Conservation (phyloP, 2,113 vertebrate species). For the Forbesichthys papilliferus region DNA sequence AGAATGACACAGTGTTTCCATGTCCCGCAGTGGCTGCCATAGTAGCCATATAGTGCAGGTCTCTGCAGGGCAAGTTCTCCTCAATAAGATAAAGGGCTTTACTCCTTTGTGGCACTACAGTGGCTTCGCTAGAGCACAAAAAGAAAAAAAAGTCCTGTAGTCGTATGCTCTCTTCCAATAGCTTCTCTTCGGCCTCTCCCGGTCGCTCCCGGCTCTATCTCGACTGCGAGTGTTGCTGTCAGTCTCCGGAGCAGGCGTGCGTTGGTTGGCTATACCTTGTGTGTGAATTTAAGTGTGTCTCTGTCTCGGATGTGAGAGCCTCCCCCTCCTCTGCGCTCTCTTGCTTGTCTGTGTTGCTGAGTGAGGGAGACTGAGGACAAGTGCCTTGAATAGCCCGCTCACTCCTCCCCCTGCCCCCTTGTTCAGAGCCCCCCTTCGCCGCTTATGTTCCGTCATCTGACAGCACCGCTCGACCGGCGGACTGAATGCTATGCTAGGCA, state of each 20-base stretch:
- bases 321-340: constrained; percentile 58
- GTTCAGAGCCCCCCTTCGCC: constrained; percentile 13
- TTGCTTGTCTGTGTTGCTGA: constrained; percentile 25
- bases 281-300: constrained; percentile 36
- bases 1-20: constrained; percentile 32
- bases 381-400: constrained; percentile 80
- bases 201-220: constrained; percentile 33
- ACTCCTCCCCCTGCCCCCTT: constrained; percentile 56
- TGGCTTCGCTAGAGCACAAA: constrained; percentile 7
- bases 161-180: constrained; percentile 14
- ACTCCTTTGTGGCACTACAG: constrained; percentile 33
- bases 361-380: constrained; percentile 78
- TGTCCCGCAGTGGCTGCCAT: constrained; percentile 64
- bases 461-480: no score
- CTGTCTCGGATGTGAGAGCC: constrained; percentile 32
- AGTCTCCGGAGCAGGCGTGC: constrained; percentile 64
- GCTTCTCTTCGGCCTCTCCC: constrained; percentile 19
- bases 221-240: constrained; percentile 74
- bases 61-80: constrained; percentile 48
- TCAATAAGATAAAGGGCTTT: constrained; percentile 26
- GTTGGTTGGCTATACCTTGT: constrained; percentile 23
- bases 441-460: constrained; percentile 6
- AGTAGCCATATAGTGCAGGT: constrained; percentile 36
- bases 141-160: constrained; percentile 6
- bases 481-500: constrained; percentile 63